A percentile compares a stretch with the other conserved stretches of the same genome.
Evolutionary conservation across 2,113 vertebrate species (phyloP).

Genomic region (Lepisosteus osseus): DNA sequence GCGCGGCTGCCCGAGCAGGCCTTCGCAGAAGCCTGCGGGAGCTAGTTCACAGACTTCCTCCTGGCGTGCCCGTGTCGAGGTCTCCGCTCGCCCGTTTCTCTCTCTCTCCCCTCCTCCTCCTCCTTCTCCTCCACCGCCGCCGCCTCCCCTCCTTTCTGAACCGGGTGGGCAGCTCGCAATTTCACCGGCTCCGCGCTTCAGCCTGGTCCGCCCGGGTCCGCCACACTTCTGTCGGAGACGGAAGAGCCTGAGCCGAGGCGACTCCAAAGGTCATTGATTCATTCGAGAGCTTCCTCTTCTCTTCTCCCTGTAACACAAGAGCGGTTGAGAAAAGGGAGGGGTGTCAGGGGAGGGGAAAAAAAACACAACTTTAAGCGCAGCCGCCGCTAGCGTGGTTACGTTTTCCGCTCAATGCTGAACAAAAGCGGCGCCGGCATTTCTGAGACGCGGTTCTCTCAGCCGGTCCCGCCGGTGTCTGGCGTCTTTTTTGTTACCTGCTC

Average conservation of each 20-base stretch:
- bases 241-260: conserved; percentile 30
- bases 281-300: conserved; percentile 49
- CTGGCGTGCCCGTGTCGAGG: conserved; percentile 46
- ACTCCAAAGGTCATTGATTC: conserved; percentile 50
- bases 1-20: conserved; percentile 23
- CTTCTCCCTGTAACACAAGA: conserved; percentile 61
- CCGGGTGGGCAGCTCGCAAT: too few relatives aligned
- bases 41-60: conserved; percentile 35
- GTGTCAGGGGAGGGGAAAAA: conserved; percentile 48
- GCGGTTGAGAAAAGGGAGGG: conserved; percentile 47
- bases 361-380: conserved; percentile 53
- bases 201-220: conserved; percentile 21
- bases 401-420: conserved; percentile 1
- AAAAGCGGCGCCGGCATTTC: neutral
- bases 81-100: conserved; percentile 54
- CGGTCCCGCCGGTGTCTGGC: neutral
- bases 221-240: conserved; percentile 22
- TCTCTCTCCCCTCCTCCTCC: conserved; percentile 35
- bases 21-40: conserved; percentile 38
- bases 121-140: too few relatives aligned
- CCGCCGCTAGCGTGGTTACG: conserved; percentile 39
- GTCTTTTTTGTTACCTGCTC: conserved; percentile 37
- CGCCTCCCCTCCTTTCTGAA: too few relatives aligned
- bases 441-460: neutral
- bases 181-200: neutral